phyloP scores from a whole-genome alignment of 2,113 vertebrate genomes.

The Apaloderma vittatum region DNA sequence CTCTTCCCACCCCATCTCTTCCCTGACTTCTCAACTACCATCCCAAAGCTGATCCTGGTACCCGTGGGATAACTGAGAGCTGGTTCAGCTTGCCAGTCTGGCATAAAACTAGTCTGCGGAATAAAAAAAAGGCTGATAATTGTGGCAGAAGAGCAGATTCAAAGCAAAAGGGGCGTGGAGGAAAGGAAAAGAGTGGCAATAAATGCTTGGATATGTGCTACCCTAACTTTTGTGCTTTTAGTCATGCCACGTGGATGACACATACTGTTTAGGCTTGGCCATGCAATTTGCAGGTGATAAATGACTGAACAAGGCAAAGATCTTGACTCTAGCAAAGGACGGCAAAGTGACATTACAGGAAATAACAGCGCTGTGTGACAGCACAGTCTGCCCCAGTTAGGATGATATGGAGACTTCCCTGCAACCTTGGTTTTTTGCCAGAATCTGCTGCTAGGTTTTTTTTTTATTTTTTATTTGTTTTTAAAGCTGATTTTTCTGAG shows the following conservation, averaged over 20 bases:
- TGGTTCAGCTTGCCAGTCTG: neutral
- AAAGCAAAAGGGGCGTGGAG: neutral
- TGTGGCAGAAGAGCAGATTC: neutral
- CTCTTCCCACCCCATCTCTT: neutral
- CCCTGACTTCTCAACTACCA: accelerated
- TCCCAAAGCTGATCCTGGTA: neutral
- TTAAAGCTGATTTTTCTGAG: neutral
- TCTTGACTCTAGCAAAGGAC: neutral
- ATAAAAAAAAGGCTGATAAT: neutral
- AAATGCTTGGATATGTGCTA: neutral
- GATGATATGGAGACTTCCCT: accelerated
- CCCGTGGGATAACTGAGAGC: accelerated
- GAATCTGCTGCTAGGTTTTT: neutral
- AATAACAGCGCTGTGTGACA: accelerated
- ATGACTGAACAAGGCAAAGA: neutral
- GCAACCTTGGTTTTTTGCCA: neutral
- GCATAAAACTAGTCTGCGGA: neutral
- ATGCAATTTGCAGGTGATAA: neutral
- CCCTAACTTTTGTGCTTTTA: neutral
- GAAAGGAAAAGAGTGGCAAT: neutral
- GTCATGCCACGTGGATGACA: neutral
- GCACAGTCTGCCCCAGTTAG: neutral
- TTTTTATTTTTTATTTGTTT: neutral
- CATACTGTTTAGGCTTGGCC: accelerated
- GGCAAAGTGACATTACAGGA: neutral